Evolutionary conservation across 1,140 invertebrate genomes (phyloP).

Genomic region (Zaprionus capensis): DNA sequence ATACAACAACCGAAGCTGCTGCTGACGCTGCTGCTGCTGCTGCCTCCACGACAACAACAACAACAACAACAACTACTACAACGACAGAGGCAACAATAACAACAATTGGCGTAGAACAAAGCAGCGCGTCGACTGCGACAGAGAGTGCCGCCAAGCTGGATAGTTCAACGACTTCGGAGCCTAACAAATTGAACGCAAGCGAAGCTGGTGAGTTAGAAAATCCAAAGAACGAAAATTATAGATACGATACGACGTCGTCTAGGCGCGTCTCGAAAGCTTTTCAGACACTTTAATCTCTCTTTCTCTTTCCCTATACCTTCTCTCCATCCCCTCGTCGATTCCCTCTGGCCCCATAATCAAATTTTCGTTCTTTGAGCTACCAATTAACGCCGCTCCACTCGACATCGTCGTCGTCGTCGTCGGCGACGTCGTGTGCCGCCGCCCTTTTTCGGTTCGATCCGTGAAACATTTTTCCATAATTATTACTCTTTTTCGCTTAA

Average conservation of each 20-base stretch:
- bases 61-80: conserved; percentile 41
- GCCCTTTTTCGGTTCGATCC: conserved; percentile 63
- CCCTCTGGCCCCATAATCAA: conserved; percentile 58
- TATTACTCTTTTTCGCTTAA: conserved; percentile 69
- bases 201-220: conserved; percentile 75
- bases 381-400: conserved; percentile 67
- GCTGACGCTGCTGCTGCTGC: conserved; percentile 12
- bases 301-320: conserved; percentile 8
- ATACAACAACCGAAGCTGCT: conserved; percentile 51
- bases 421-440: conserved; percentile 34
- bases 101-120: conserved; percentile 72
- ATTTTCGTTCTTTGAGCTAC: conserved; percentile 67
- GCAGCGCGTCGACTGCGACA: conserved; percentile 44
- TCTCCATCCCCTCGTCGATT: neutral
- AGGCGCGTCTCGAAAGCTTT: conserved; percentile 51
- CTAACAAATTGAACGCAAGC: conserved; percentile 67
- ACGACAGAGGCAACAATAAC: conserved; percentile 32
- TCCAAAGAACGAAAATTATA: conserved; percentile 73
- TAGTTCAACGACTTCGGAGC: conserved; percentile 74
- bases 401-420: neutral
- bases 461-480: conserved; percentile 68
- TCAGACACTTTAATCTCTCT: conserved; percentile 72
- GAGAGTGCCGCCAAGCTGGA: conserved; percentile 40
- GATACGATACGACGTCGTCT: conserved; percentile 51
- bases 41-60: conserved; percentile 40